Evolutionary conservation across 2,113 vertebrate species (phyloP), one percentile per base, ranked within the genome.

Genomic region (Poeciliopsis retropinna): DNA sequence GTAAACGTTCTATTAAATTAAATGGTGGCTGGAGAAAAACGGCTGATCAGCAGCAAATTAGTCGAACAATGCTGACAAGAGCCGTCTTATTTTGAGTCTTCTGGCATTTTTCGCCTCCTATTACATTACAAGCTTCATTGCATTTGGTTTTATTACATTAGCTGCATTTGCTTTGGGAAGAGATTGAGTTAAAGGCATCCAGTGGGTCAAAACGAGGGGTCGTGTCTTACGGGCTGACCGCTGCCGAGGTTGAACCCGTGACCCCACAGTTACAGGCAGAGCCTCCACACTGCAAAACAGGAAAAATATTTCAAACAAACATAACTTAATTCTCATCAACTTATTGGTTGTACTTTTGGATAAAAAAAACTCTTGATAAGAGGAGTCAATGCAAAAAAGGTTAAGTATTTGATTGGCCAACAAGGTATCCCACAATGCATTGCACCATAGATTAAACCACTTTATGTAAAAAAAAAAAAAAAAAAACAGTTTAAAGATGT

Each of bases 51-150:
- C 51, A 47, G 47, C n/a, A 73, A 73, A 73, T 76, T 15, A 71
- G 54, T 29, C 72, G 30, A 70, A 73, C 27, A 3, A 65, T 19
- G 31, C 64, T 27, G 66, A 70, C 70, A 72, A 22, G 44, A 15
- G 67, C 17, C 5, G 70, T 60, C 10, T 77, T 63, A 70, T 30
- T 84, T 60, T 14, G 44, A 65, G 32, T 57, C 76, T 66, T 72
- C 65, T 31, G 63, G 60, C 64, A 57, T 78, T 80, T 73, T 63
- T 76, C 68, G 37, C 68, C n/a, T 72, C 65, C 72, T 65, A 78
- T 82, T 78, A 30, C 41, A 83, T 83, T 76, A 72, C 39, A 74
- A 2, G 78, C 83, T 60, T 44, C 80, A 30, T 57, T 85, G 69
- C 62, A 47, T 61, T 81, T 70, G 64, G 22, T 44, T 73, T 82